Conservation (phyloP, 2,888 invertebrate species). For the Ferdinandea cuprea region DNA sequence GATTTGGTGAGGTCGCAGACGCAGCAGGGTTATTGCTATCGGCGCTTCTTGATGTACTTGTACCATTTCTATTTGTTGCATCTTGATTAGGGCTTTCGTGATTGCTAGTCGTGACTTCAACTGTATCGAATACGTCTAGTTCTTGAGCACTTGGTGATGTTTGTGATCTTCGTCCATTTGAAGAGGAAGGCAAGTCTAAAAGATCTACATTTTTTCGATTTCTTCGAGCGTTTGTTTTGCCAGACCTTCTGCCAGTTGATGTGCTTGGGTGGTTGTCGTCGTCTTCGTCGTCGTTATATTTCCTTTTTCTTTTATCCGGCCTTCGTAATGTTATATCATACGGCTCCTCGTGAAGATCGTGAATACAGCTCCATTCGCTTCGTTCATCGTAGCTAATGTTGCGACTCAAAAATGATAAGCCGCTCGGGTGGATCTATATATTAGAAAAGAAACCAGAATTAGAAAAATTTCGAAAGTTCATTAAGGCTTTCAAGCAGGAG, state of each 20-base stretch:
- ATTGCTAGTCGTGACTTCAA: constrained; percentile 5
- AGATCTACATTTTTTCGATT: constrained; percentile 34
- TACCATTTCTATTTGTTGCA: background rate
- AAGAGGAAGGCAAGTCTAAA: constrained; percentile 65
- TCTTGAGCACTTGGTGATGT: constrained; percentile 23
- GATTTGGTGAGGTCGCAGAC: constrained; percentile 15
- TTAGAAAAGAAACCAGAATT: background rate
- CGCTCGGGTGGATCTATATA: constrained; percentile 81
- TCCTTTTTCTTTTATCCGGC: constrained; percentile 75
- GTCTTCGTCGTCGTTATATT: constrained; percentile 75
- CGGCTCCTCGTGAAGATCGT: constrained; percentile 91
- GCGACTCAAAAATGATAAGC: constrained; percentile 94
- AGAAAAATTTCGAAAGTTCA: background rate
- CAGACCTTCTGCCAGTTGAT: constrained; percentile 24
- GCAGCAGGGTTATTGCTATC: background rate
- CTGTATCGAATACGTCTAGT: background rate
- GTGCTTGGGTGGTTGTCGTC: constrained; percentile 65
- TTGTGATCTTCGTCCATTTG: constrained; percentile 26
- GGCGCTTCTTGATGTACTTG: background rate
- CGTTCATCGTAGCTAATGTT: constrained; percentile 93
- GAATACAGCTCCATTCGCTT: constrained; percentile 97
- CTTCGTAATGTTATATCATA: constrained; percentile 80
- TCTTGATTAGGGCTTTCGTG: constrained; percentile 3
- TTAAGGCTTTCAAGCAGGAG: too few relatives aligned
- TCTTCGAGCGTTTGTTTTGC: background rate